Evolutionary conservation across 2,888 invertebrate species (phyloP).

Genomic region (Lissocephala sabroskyi): DNA sequence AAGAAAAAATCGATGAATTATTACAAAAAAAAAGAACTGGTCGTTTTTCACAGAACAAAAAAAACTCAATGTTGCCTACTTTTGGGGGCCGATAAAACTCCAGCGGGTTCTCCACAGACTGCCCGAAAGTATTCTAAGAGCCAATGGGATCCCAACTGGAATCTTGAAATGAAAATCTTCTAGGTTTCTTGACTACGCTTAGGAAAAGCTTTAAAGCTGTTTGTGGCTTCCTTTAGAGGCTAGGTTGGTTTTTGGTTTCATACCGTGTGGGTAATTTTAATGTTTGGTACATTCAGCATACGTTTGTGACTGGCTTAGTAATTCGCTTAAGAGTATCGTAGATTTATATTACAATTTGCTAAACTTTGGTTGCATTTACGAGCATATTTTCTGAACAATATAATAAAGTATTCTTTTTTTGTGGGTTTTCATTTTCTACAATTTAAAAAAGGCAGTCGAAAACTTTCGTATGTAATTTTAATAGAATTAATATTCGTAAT

Average conservation of each 20-base stretch:
- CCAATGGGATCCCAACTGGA: no score
- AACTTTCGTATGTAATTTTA: conserved; percentile 22
- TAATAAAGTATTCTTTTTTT: conserved; percentile 16
- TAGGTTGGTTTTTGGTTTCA: conserved; percentile 40
- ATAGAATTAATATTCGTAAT: conserved; percentile 32
- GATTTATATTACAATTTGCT: conserved; percentile 32
- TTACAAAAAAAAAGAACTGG: background rate
- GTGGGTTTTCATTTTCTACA: conserved; percentile 30
- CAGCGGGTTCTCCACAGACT: no score
- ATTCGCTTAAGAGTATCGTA: conserved; percentile 4
- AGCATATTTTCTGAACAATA: conserved; percentile 39
- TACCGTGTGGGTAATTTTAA: conserved; percentile 14
- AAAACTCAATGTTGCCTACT: background rate
- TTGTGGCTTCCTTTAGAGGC: conserved; percentile 24
- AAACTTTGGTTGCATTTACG: conserved; percentile 40
- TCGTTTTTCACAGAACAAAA: background rate
- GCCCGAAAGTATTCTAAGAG: no score
- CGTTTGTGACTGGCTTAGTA: background rate
- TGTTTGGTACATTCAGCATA: conserved; percentile 44
- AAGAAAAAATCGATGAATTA: conserved; percentile 12
- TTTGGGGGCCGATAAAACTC: background rate
- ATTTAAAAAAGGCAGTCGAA: conserved; percentile 64
- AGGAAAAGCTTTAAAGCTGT: conserved; percentile 48
- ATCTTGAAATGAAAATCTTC: no score
- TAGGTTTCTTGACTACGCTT: no score